Evolutionary conservation across 2,113 vertebrate genomes (phyloP), one percentile per base, ranked within the genome.

Genomic region (Myotis yumanensis): DNA sequence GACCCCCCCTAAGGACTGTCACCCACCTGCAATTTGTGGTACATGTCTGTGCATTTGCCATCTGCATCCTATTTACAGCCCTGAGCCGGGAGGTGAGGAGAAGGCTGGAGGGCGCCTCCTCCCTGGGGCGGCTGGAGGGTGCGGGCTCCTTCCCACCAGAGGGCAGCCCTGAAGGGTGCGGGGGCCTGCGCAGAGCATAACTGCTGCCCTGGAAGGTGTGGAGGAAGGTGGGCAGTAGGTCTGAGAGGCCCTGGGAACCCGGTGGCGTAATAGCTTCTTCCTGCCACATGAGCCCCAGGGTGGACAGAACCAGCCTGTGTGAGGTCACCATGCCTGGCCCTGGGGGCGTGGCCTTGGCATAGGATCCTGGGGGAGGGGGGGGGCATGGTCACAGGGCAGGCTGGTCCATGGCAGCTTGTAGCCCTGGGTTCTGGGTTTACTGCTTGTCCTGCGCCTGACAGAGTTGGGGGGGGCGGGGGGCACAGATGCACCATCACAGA

Each of bases 21-120:
- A 77, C 14, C 86, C 64, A 35, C 84, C 51, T 85, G 68, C 66
- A 92, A 90, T 82, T 93, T n/a, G 57, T 30, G 32, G 22, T 62
- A 30, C 90, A 46, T 25, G 72, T n/a, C 92, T 87, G 0, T 40
- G 81, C 48, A 17, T 40, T 57, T 83, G 18, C 64, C 32, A 43
- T 86, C 52, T 89, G 82, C 77, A 66, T 91, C 77, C 1, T 91
- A 77, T 96, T 93, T 91, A 88, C 40, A 90, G 94, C 71, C 35
- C 57, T 86, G 75, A 68, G 91, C 25, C 0, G 1, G 66, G 35
- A 57, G 40, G 4, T 5, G 68, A 43, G 43, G 17, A 5, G 15
- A 71, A 30, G 64, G 35, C n/a, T 37, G 37, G 28, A 20, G 48
- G 11, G 32, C 3, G 73, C n/a, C 48, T 30, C 28, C 43, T 0